Conservation (phyloP, 2,888 invertebrate genomes). For the Dolichopus griseipennis region DNA sequence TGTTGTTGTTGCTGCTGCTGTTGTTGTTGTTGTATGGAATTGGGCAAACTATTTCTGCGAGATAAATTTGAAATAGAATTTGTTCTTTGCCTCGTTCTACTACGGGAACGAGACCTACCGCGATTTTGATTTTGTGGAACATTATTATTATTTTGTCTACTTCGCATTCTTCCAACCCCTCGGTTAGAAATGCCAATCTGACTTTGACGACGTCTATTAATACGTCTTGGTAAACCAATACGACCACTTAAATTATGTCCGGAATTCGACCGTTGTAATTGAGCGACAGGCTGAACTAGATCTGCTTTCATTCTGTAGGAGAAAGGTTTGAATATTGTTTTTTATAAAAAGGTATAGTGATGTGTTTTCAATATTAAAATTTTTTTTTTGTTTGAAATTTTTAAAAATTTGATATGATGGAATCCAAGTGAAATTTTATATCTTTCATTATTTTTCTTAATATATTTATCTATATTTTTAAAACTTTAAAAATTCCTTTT, state of each 20-base stretch:
- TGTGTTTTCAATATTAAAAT: slow-evolving; percentile 20
- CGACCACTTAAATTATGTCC: slow-evolving; percentile 31
- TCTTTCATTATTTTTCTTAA: neutral
- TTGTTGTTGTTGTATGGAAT: neutral
- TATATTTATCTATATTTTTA: slow-evolving; percentile 17
- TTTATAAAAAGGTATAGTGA: slow-evolving; percentile 28
- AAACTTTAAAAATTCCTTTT: slow-evolving; percentile 19
- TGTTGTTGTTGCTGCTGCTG: neutral
- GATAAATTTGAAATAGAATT: slow-evolving; percentile 7
- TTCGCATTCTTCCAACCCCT: slow-evolving; percentile 29
- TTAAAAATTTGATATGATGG: slow-evolving; percentile 23
- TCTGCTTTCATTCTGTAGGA: slow-evolving; percentile 42
- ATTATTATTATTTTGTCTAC: slow-evolving; percentile 18
- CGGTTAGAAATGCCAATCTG: slow-evolving; percentile 31
- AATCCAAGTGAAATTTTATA: slow-evolving; percentile 19
- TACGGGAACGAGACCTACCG: slow-evolving; percentile 2
- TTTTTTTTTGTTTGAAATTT: slow-evolving; percentile 23
- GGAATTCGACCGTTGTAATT: slow-evolving; percentile 33
- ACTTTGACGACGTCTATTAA: slow-evolving; percentile 22
- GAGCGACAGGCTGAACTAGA: slow-evolving; percentile 28
- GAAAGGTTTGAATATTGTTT: slow-evolving; percentile 20
- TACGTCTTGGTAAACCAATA: slow-evolving; percentile 28
- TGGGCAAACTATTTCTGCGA: neutral
- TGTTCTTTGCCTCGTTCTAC: slow-evolving; percentile 5
- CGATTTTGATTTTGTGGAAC: neutral